Base-by-base conservation (phyloP, 2,797 vertebrate species). In the Aphelocoma californica region DNA sequence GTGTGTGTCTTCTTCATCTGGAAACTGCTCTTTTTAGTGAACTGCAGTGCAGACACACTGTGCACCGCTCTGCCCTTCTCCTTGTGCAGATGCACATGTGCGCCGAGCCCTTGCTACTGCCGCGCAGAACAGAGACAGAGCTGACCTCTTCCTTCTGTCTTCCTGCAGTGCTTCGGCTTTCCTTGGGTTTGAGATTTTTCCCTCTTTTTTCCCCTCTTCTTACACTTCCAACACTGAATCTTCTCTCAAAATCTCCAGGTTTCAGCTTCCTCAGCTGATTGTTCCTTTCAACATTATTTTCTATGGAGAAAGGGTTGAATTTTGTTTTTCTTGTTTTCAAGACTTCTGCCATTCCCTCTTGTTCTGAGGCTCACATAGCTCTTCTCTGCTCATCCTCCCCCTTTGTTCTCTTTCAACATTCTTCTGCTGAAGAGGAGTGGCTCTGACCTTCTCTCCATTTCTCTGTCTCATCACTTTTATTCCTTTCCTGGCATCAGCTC, bases 31-130 rank as follows among this genome's bases (percentile, higher is more conserved):
- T 42, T 61, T 73, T 40, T 34, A 84, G 44, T 24, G 40, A 84
- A 71, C 20, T 1, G 6, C 70, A 69, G 53, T 32, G 70, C 70
- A 92, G 65, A 48, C 50, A 53, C 32, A 24, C 31, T 40, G 42
- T 42, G 34, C 2, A 2, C 40, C 91, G 74, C 48, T 58, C 5
- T 70, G 48, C 25, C n/a, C 31, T 60, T 65, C 50, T 67, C 42
- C 32, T 54, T 3, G 2, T 50, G 70, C 29, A 90, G 45, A 45
- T 2, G 9, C 4, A 3, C 32, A 7, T 0, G 1, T 36, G 21
- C 0, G 0, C 53, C 1, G 1, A 62, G 45, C 16, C 38, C 44
- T n/a, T 2, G 0, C 58, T 38, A 28, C 34, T 1, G 2, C 61
- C 1, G 0, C 40, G 44, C 48, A 42, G 31, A 65, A 62, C 28